A percentile compares a stretch with the other conserved stretches of the same genome.
Evolutionary conservation across 2,113 vertebrate genomes (phyloP).

Genomic region (Muntiacus reevesi): DNA sequence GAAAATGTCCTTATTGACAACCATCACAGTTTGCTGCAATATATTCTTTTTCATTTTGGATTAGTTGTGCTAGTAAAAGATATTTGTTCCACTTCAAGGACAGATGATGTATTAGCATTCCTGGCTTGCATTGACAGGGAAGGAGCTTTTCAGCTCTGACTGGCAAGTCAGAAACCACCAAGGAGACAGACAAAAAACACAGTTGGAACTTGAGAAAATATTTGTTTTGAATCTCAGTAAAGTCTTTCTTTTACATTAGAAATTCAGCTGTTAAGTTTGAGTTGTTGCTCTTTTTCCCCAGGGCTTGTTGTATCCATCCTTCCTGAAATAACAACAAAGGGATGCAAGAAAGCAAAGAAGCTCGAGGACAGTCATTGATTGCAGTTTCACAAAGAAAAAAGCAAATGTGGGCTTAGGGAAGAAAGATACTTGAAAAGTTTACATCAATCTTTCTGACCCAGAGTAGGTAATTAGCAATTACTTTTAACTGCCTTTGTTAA

Average conservation of each 20-base stretch:
- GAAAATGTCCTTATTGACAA: slow-evolving; percentile 31
- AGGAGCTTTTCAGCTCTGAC: not conserved
- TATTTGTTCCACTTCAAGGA: slow-evolving; percentile 36
- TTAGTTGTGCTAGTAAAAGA: not conserved
- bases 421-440: not conserved
- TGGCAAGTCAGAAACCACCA: slow-evolving; percentile 14
- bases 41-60: slow-evolving; percentile 17
- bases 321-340: not conserved
- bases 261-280: not conserved
- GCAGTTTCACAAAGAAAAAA: not conserved
- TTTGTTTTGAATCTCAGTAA: not conserved
- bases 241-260: not conserved
- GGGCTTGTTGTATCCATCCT: not conserved
- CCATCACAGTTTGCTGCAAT: not conserved
- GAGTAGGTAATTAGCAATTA: not conserved
- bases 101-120: slow-evolving; percentile 31
- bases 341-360: not conserved
- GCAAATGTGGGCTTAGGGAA: not conserved
- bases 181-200: not conserved
- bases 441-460: not conserved
- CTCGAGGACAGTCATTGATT: not conserved
- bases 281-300: not conserved
- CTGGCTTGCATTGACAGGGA: not conserved
- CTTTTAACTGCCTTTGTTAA: not conserved
- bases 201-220: not conserved